Conservation (phyloP, 2,113 vertebrate species). For the Chroicocephalus ridibundus region DNA sequence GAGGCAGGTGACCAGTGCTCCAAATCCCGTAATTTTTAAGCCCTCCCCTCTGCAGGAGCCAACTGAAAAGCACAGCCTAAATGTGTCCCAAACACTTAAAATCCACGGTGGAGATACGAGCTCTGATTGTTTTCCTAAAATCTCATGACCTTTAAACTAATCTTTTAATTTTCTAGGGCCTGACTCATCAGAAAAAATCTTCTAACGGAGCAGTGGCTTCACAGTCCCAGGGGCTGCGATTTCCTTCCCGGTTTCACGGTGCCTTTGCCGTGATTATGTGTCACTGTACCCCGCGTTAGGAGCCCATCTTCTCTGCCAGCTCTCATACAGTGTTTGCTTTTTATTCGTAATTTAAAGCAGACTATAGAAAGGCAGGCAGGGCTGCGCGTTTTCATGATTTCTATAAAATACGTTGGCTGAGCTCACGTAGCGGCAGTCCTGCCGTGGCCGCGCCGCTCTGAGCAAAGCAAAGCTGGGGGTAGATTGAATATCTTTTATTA, state of each 20-base stretch:
- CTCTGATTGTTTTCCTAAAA: not conserved
- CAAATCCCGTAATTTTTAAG: not conserved
- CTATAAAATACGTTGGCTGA: not conserved
- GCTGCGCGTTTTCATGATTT: not conserved
- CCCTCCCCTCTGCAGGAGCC: not conserved
- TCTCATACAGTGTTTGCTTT: not conserved
- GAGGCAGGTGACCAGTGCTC: not conserved
- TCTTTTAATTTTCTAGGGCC: not conserved
- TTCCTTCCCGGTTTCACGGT: not conserved
- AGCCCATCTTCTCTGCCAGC: not conserved
- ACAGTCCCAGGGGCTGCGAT: not conserved
- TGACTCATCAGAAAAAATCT: not conserved
- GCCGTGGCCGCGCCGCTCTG: not conserved
- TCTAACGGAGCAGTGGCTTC: not conserved
- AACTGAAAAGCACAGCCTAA: not conserved
- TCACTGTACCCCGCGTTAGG: not conserved
- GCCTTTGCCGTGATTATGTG: not conserved
- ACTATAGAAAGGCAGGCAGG: not conserved
- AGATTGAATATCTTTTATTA: not conserved
- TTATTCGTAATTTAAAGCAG: not conserved
- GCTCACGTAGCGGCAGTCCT: not conserved
- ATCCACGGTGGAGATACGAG: not conserved
- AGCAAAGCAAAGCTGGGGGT: not conserved
- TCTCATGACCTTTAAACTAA: not conserved
- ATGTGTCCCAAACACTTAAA: not conserved